Base-by-base conservation (phyloP, 2,797 vertebrate genomes). In the Hippoglossus hippoglossus region DNA sequence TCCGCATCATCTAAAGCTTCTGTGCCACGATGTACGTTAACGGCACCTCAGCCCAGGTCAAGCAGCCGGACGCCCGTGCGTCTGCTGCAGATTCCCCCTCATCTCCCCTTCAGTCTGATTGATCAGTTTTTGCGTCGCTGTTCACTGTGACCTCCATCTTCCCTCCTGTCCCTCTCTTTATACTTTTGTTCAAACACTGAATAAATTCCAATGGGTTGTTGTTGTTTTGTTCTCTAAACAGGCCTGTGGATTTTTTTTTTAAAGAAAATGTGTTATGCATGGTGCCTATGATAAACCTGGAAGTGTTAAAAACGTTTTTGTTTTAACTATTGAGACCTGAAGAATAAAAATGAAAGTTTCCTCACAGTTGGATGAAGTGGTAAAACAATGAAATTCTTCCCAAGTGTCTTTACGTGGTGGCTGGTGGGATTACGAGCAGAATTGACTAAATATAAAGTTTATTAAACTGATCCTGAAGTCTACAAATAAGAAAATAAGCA, bases 161-260 rank as follows among this genome's bases (percentile, higher is more conserved):
- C 49, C 55, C 46, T 49, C 16, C 13, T 2, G 28, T 36, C 55
- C 6, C 34, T 59, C 25, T 50, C 67, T 77, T 76, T 72, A 65
- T 75, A 63, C 31, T 60, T 4, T 67, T 67, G 47, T 79, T 85
- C 56, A 90, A 85, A 92, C 81, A 83, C 81, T 79, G 76, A 92
- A 87, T 90, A 89, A 91, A 91, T 84, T 90, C 80, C 81, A 85
- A 69, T 68, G 58, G 62, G 64, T 77, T 86, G 44, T 77, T 86
- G 44, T 72, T 77, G 24, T 71, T 77, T 78, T 62, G 39, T 75
- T 63, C 39, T 64, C 58, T 67, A 16, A 69, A 63, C 58, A 77
- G 63, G 61, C 57, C 53, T 67, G 22, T 46, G 16, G 69, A 22
- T 67, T 55, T 22, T 34, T 46, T 59, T 83, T 28, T 19, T 36